These are phyloP conservation scores for Thymelicus sylvestris DNA, from an alignment of 2,888 invertebrate species.

Conservation along the genomic window DNA sequence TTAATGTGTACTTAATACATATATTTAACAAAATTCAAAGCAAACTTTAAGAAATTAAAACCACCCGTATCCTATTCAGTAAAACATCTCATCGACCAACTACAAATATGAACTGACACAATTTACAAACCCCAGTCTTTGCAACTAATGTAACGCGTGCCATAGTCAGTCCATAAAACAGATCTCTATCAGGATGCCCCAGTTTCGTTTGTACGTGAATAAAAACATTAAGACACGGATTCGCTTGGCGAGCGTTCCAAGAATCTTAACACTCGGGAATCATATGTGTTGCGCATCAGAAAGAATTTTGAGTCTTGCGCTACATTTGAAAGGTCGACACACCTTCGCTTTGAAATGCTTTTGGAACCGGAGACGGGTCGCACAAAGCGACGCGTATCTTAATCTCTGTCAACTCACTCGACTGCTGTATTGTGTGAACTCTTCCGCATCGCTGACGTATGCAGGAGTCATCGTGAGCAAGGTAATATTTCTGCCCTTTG, in stretches of 20 bases:
- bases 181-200: constrained; percentile 8
- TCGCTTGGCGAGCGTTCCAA: constrained; percentile 2
- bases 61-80: too few relatives aligned
- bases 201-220: constrained; percentile 13
- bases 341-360: constrained; percentile 57
- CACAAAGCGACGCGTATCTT: constrained; percentile 68
- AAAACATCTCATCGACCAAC: background rate
- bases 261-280: constrained; percentile 8
- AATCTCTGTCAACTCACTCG: constrained; percentile 66
- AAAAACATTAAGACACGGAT: constrained; percentile 19
- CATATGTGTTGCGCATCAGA: constrained; percentile 16
- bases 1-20: too few relatives aligned
- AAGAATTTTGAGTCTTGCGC: constrained; percentile 34
- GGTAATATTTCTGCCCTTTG: constrained; percentile 71
- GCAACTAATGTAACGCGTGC: constrained; percentile 8
- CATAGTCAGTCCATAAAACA: constrained; percentile 8
- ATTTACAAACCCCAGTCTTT: background rate
- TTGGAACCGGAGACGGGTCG: constrained; percentile 51
- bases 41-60: too few relatives aligned
- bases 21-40: too few relatives aligned
- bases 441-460: constrained; percentile 62
- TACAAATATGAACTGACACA: background rate
- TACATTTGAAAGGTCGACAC: constrained; percentile 61
- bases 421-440: constrained; percentile 62
- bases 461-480: constrained; percentile 50